Percentiles rank a stretch among this genome's conserved stretches.
Conservation (phyloP, 2,888 invertebrate genomes). For the Macrophya alboannulata region DNA sequence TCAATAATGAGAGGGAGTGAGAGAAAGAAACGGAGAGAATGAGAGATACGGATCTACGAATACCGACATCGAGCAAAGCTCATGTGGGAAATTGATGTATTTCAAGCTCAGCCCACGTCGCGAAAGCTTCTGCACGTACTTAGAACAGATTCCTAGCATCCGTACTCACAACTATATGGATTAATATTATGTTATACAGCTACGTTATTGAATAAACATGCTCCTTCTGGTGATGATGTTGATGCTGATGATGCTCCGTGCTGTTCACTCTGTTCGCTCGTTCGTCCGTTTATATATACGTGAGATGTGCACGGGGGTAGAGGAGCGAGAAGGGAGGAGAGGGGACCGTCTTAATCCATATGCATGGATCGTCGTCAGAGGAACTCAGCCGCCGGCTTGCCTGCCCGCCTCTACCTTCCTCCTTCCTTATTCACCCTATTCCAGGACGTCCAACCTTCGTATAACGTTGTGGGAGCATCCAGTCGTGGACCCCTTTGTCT, state of each 20-base stretch:
- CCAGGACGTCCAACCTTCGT: background rate
- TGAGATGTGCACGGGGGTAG: constrained; percentile 12
- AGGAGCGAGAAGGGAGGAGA: background rate
- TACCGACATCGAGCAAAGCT: background rate
- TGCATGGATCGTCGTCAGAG: constrained; percentile 28
- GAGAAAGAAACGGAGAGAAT: background rate
- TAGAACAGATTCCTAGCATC: too few species aligned
- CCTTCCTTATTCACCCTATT: background rate
- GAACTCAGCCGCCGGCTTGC: background rate
- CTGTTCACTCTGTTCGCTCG: background rate
- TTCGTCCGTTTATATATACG: background rate
- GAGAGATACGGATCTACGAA: background rate
- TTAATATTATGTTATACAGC: background rate
- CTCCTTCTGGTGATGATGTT: background rate
- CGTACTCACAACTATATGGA: too few species aligned
- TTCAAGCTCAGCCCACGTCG: background rate
- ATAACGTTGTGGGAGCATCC: constrained; percentile 26
- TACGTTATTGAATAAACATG: constrained; percentile 43
- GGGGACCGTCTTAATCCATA: constrained; percentile 28
- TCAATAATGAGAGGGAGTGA: background rate
- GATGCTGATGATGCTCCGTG: background rate
- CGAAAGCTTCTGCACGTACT: too few species aligned
- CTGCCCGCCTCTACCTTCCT: background rate
- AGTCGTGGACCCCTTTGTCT: constrained; percentile 41
- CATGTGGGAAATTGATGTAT: constrained; percentile 1